Base-by-base conservation (phyloP, 2,888 invertebrate genomes). In the Nomada ferruginata region DNA sequence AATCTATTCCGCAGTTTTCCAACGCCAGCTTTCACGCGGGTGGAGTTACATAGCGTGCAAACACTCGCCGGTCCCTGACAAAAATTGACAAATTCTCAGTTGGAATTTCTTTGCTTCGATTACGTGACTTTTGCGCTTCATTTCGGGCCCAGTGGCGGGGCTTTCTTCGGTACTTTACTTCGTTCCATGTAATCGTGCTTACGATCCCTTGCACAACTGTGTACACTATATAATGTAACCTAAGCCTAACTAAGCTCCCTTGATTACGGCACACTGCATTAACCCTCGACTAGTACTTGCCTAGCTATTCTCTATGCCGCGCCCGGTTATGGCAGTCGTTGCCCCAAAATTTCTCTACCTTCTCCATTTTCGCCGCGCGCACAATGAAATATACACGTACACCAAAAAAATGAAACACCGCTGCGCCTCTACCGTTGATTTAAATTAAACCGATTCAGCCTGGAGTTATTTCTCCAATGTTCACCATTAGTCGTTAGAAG, bases 231-330 rank as follows among this genome's bases (percentile, higher is more conserved):
- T 42, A 64, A 55, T 55, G 63, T 72, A 72, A 72, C 53, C 13
- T 72, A 72, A 72, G 63, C 72, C 72, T 72, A 72, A 72, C 72
- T 64, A 72, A 72, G 72, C 72, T 64, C 55, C 13, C 44, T 26
- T 10, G 36, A 72, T 53, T 72, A 23, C 29, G 53, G 52, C 18
- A 36, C 36, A 50, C 71, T 52, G 63, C 71, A 72, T 72, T 72
- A 72, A 72, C 63, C 71, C 53, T 72, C 63, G 53, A 53, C 71
- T 53, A 36, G 23, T 53, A 63, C 61, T 63, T 53, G n/a, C 71
- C 11, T 5, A 5, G 61, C 52, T 23, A 42, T 71, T 61, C 52
- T 50, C 36, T 13, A 15, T 15, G 23, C 42, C 61, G 36, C 29
- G 42, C 61, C 61, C 18, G 23, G 53, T 72, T 72, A 63, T 26